Evolutionary conservation across 1,140 invertebrate species (phyloP), one percentile per base, ranked within the genome.

Genomic region (Lineus longissimus): DNA sequence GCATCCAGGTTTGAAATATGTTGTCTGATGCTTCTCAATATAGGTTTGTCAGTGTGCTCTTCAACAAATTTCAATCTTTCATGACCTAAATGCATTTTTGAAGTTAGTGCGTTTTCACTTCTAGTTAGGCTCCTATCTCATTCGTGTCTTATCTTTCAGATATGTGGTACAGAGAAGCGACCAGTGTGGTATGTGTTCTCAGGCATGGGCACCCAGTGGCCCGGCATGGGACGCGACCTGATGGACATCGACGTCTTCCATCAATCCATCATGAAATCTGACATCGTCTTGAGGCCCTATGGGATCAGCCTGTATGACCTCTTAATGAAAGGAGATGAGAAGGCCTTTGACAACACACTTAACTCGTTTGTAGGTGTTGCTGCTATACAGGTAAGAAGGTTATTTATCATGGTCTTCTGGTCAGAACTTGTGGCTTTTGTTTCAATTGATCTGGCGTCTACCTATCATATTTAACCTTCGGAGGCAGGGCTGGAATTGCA

Each of bases 121-220:
- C n/a, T n/a, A n/a, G n/a, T n/a, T n/a, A n/a, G n/a, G n/a, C n/a
- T n/a, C n/a, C n/a, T n/a, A n/a, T n/a, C n/a, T n/a, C n/a, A n/a
- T 51, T 51, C n/a, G n/a, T 19, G 4, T 51, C 25, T n/a, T 27
- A 9, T n/a, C 45, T 67, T 64, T 9, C 63, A 79, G 77, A 68
- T 70, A 66, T 67, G 64, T 45, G 27, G 61, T 29, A 66, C 66
- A 58, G 81, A 80, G 43, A 73, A 73, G 27, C 86, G 91, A 29
- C 94, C 94, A 0, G 81, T 98, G 27, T 98, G 94, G 91, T 97
- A 88, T 79, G 85, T 98, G 40, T 98, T 95, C 81, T 91, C 94
- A 55, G 96, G 95, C 36, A 97, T 98, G 94, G 96, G 95, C 13
- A 89, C 90, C 40, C 95, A 99, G 83, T 98, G 95, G 95, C 84